Conservation (phyloP, 2,888 invertebrate species). For the Entomobrya multifasciata region DNA sequence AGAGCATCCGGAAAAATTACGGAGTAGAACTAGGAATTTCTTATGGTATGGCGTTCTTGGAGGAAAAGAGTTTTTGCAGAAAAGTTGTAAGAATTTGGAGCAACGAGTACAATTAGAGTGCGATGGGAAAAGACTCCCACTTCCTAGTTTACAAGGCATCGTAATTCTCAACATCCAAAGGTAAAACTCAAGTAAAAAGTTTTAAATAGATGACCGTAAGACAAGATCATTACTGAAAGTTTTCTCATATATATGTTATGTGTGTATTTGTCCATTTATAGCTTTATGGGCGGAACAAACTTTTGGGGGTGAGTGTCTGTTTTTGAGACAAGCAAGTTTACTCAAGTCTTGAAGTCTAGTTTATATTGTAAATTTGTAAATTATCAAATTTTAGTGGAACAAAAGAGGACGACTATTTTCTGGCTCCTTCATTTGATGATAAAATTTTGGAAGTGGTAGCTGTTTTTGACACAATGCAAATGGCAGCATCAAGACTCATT, state of each 20-base stretch:
- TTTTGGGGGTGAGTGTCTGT: conserved; percentile 98
- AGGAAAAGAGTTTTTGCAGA: conserved; percentile 85
- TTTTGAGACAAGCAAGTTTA: neutral
- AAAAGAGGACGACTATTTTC: conserved; percentile 94
- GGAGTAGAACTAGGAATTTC: conserved; percentile 95
- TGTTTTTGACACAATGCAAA: conserved; percentile 98
- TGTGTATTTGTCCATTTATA: no score
- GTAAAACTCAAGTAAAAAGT: conserved; percentile 81
- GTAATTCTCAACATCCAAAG: conserved; percentile 97
- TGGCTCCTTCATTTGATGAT: conserved; percentile 97
- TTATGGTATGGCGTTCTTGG: conserved; percentile 91
- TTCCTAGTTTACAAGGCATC: conserved; percentile 97
- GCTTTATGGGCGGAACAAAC: conserved; percentile 99
- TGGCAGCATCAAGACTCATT: conserved; percentile 96
- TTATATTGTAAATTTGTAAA: no score
- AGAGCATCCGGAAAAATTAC: conserved; percentile 97
- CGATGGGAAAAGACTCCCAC: conserved; percentile 96
- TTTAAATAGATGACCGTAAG: no score
- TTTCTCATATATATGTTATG: no score
- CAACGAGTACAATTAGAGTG: conserved; percentile 97
- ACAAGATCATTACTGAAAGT: no score
- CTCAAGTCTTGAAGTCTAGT: neutral
- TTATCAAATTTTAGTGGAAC: no score
- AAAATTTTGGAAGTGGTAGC: conserved; percentile 98
- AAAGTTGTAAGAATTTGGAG: conserved; percentile 97